These are phyloP conservation scores for Falcaria lacertinaria DNA, from an alignment of 2,888 invertebrate genomes.

Conservation along the genomic window DNA sequence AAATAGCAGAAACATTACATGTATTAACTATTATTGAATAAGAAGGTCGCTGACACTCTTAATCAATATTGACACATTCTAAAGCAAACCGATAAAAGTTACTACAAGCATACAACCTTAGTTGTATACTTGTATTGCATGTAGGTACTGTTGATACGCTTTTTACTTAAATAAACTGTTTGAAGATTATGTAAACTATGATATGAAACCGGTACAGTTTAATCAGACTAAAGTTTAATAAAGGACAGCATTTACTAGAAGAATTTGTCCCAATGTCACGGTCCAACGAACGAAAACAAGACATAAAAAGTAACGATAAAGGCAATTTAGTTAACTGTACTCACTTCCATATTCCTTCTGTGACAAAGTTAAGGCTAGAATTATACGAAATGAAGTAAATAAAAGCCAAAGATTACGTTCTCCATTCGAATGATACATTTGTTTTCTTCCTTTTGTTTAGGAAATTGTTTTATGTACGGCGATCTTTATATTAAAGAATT, in stretches of 20 bases:
- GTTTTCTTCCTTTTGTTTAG: conserved; percentile 23
- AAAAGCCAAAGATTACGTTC: conserved; percentile 26
- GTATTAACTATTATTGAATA: conserved; percentile 22
- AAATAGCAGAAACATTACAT: too few relatives aligned
- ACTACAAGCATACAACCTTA: too few relatives aligned
- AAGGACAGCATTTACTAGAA: not conserved
- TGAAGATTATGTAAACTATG: not conserved
- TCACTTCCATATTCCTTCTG: conserved; percentile 30
- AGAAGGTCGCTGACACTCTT: conserved; percentile 30
- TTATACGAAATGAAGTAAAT: conserved; percentile 23
- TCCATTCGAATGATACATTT: conserved; percentile 29
- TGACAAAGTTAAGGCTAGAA: conserved; percentile 24
- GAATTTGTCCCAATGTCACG: conserved; percentile 18
- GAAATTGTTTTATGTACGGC: conserved; percentile 28
- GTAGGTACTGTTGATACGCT: too few relatives aligned
- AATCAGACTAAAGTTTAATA: too few relatives aligned
- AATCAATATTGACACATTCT: conserved; percentile 18
- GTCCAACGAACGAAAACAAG: conserved; percentile 26
- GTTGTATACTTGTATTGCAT: too few relatives aligned
- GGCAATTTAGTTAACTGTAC: conserved; percentile 45
- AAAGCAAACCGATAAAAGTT: conserved; percentile 3
- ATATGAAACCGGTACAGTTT: too few relatives aligned
- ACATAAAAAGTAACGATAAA: conserved; percentile 40
- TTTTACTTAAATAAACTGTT: too few relatives aligned
- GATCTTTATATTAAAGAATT: conserved; percentile 5